These are phyloP conservation scores for Sycophaga agraensis DNA, from an alignment of 1,140 invertebrate genomes.

Conservation along the genomic window DNA sequence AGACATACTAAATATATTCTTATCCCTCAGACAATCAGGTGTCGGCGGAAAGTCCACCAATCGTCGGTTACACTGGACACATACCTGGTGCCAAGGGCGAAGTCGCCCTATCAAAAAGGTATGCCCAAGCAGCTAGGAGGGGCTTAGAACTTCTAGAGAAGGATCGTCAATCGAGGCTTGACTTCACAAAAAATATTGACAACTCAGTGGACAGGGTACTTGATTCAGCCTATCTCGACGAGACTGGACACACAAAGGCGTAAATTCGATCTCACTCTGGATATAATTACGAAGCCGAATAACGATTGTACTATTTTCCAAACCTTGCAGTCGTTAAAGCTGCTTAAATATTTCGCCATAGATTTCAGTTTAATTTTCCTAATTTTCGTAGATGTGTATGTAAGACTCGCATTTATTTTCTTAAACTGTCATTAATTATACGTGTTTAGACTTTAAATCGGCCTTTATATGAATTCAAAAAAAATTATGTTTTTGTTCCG, in stretches of 20 bases:
- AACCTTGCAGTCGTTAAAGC: too few species aligned
- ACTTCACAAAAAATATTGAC: slow-evolving; percentile 31
- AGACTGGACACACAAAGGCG: slow-evolving; percentile 34
- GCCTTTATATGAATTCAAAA: too few species aligned
- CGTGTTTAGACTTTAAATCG: too few species aligned
- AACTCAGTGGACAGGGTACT: slow-evolving; percentile 37
- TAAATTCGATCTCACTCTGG: too few species aligned
- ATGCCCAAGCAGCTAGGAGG: slow-evolving; percentile 67
- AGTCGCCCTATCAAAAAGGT: slow-evolving; percentile 67
- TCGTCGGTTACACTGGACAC: slow-evolving; percentile 72
- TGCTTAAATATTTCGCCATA: too few species aligned
- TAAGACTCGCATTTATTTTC: too few species aligned
- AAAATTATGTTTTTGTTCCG: too few species aligned
- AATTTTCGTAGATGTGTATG: too few species aligned
- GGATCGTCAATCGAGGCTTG: slow-evolving; percentile 58
- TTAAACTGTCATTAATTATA: too few species aligned
- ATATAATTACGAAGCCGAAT: not conserved
- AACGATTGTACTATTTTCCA: too few species aligned
- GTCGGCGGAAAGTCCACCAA: slow-evolving; percentile 69
- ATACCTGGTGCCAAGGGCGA: slow-evolving; percentile 69
- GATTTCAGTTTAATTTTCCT: too few species aligned
- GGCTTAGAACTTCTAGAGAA: slow-evolving; percentile 64
- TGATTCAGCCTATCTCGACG: slow-evolving; percentile 34
- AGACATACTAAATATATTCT: too few species aligned
- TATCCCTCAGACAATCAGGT: slow-evolving; percentile 63